phyloP scores from a whole-genome alignment of 1,140 invertebrate genomes.

The Zaprionus ornatus region DNA sequence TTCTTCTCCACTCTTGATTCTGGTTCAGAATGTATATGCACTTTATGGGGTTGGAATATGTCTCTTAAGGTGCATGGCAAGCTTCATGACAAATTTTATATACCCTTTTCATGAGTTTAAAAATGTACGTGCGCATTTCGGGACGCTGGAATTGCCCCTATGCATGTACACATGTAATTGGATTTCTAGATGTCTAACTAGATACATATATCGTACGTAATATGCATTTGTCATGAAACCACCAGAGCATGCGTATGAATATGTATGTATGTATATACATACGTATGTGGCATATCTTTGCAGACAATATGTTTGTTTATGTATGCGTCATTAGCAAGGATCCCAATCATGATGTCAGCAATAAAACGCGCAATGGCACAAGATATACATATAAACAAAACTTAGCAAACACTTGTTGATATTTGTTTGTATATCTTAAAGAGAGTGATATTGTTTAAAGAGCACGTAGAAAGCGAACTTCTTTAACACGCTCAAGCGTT shows the following conservation, averaged over 20 bases:
- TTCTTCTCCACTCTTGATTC: no score
- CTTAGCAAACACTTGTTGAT: neutral
- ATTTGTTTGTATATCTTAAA: neutral
- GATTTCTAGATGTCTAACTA: neutral
- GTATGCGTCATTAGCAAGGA: neutral
- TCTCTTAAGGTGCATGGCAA: no score
- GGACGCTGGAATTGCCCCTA: no score
- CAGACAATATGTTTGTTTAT: neutral
- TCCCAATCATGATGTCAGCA: neutral
- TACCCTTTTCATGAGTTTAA: no score
- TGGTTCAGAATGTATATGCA: no score
- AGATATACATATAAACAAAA: neutral
- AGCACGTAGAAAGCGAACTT: neutral
- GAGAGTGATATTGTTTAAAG: neutral
- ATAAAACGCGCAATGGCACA: neutral
- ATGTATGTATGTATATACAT: neutral
- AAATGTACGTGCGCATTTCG: no score
- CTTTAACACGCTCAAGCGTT: neutral
- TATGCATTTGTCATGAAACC: slow-evolving; percentile 19
- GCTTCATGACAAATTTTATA: no score
- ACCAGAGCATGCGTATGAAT: neutral
- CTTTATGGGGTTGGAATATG: no score
- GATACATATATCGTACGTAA: neutral
- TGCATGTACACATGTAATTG: neutral
- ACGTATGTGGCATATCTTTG: neutral